A percentile compares a stretch with the other conserved stretches of the same genome.
Conservation (phyloP, 2,888 invertebrate species). For the Lasioglossum malachurum region DNA sequence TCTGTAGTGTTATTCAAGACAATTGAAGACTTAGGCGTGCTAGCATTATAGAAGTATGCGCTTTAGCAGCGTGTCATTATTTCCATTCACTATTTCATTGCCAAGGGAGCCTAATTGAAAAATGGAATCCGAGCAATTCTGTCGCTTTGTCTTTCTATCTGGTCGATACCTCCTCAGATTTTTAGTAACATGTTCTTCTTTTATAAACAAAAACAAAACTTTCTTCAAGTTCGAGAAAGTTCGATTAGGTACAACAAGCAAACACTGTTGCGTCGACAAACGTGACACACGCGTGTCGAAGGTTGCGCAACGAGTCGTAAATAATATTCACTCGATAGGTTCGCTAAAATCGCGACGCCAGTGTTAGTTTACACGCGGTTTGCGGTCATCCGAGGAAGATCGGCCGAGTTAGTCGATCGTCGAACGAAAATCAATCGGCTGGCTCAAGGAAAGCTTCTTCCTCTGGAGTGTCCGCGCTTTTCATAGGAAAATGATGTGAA, state of each 20-base stretch:
- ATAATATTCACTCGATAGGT: slow-evolving; percentile 14
- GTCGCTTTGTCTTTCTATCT: no score
- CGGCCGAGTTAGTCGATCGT: background rate
- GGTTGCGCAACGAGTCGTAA: slow-evolving; percentile 39
- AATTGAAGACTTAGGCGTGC: background rate
- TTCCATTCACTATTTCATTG: background rate
- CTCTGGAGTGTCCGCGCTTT: background rate
- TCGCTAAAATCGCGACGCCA: slow-evolving; percentile 11
- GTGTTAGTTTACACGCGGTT: slow-evolving; percentile 37
- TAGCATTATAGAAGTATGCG: background rate
- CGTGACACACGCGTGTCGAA: background rate
- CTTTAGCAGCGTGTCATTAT: background rate
- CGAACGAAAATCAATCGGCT: slow-evolving; percentile 14
- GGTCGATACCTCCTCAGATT: no score
- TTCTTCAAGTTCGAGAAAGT: background rate
- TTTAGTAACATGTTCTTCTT: no score
- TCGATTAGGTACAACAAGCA: no score
- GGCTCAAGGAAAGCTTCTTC: slow-evolving; percentile 17
- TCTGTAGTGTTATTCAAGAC: background rate
- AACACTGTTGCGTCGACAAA: background rate
- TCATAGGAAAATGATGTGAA: background rate
- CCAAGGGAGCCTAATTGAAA: background rate
- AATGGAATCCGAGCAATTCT: background rate
- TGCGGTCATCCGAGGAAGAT: slow-evolving; percentile 40
- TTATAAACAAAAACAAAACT: no score